Evolutionary conservation across 2,113 vertebrate species (phyloP).

Genomic region (Cephalopholis sonnerati): DNA sequence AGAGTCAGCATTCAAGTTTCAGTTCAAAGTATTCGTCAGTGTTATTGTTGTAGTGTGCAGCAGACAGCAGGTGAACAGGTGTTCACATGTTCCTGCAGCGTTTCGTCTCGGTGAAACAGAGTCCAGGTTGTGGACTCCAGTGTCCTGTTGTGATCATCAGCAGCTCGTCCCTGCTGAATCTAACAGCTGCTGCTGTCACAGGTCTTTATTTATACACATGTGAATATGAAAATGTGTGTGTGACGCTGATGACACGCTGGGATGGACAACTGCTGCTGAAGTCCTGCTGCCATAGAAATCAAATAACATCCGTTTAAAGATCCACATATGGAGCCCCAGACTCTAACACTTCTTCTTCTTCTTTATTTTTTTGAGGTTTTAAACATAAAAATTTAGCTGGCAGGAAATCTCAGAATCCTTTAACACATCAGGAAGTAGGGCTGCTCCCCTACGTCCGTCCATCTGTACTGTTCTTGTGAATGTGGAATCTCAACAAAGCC

Average conservation of each 20-base stretch:
- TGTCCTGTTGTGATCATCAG: not conserved
- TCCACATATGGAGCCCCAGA: not conserved
- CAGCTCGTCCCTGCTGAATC: not conserved
- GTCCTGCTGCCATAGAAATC: not conserved
- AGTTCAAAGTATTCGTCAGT: no score
- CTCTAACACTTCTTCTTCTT: no score
- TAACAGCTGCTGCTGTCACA: slow-evolving; percentile 23
- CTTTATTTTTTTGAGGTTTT: no score
- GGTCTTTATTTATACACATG: slow-evolving; percentile 10
- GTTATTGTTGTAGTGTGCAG: not conserved
- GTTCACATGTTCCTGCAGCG: not conserved
- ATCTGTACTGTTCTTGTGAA: no score
- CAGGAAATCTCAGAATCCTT: no score
- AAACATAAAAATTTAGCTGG: no score
- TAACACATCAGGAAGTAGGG: no score
- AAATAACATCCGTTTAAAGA: not conserved
- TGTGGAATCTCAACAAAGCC: no score
- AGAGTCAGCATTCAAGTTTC: no score
- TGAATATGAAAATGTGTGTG: slow-evolving; percentile 22
- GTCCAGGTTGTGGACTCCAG: not conserved
- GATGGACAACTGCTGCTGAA: not conserved
- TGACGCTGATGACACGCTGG: not conserved
- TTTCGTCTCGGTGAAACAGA: not conserved
- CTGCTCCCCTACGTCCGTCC: no score
- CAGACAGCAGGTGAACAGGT: not conserved